Conservation (phyloP, 1,140 invertebrate species). For the Adelges cooleyi region DNA sequence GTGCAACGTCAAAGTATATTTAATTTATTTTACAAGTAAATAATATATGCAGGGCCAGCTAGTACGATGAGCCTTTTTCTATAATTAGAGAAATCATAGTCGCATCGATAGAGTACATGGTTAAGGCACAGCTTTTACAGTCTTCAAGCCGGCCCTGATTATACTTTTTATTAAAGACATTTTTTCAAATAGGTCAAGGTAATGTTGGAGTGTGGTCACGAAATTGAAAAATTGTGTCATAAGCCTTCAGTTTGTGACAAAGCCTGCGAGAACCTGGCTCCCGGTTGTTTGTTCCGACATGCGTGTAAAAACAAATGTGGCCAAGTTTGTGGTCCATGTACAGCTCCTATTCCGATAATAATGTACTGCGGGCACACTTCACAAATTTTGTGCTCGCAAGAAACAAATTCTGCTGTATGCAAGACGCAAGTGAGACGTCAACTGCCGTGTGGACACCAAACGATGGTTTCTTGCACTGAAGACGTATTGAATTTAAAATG, state of each 20-base stretch:
- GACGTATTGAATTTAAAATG: no score
- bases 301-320: background rate
- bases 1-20: background rate
- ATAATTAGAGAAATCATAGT: no score
- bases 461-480: constrained; percentile 36
- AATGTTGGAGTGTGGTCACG: background rate
- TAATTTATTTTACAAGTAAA: no score
- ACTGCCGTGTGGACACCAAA: background rate
- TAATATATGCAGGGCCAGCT: no score
- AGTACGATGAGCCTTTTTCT: no score
- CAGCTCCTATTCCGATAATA: background rate
- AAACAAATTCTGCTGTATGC: background rate
- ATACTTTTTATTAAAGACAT: no score
- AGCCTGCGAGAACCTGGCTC: background rate
- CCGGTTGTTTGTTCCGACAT: background rate
- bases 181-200: background rate
- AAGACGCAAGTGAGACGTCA: background rate
- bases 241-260: background rate
- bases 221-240: background rate
- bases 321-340: background rate
- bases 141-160: no score
- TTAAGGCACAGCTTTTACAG: no score
- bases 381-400: background rate
- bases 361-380: constrained; percentile 2
- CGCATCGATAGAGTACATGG: no score